These are phyloP conservation scores for Strigops habroptila DNA, from an alignment of 2,113 vertebrate species.

Conservation along the genomic window DNA sequence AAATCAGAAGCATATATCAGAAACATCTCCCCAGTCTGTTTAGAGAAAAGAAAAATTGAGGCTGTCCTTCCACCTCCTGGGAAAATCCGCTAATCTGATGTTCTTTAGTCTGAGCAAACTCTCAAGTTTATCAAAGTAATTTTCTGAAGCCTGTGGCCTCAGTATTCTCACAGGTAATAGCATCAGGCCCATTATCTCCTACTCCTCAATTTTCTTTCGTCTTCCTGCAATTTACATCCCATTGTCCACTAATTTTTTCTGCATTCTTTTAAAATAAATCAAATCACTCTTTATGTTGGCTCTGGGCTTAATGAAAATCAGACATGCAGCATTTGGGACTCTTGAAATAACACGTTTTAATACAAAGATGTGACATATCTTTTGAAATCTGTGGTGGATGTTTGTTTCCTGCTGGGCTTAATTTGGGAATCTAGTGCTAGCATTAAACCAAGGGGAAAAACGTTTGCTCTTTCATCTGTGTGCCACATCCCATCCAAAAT, in stretches of 20 bases:
- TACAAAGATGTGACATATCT: constrained; percentile 59
- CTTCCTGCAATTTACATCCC: constrained; percentile 69
- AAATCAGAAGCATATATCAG: neutral
- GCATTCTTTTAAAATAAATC: constrained; percentile 56
- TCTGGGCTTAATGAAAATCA: constrained; percentile 62
- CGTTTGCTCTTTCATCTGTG: constrained; percentile 48
- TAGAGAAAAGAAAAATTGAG: constrained; percentile 6
- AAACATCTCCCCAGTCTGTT: neutral
- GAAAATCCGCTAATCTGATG: neutral
- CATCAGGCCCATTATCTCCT: constrained; percentile 44
- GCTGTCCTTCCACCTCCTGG: neutral
- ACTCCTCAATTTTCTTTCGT: constrained; percentile 64
- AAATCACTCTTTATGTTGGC: constrained; percentile 22
- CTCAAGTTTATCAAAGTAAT: constrained; percentile 58
- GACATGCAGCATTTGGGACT: constrained; percentile 37
- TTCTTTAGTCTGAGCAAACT: neutral
- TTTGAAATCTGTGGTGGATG: constrained; percentile 52
- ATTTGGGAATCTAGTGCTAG: constrained; percentile 53
- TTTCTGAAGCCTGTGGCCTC: constrained; percentile 10
- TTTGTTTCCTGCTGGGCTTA: constrained; percentile 65
- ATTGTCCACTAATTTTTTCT: constrained; percentile 63
- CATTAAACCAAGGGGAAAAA: constrained; percentile 49
- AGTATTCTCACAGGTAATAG: constrained; percentile 55
- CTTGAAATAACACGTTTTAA: constrained; percentile 56
- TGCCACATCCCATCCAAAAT: constrained; percentile 51